Conservation (phyloP, 2,113 vertebrate species). For the Suncus etruscus region DNA sequence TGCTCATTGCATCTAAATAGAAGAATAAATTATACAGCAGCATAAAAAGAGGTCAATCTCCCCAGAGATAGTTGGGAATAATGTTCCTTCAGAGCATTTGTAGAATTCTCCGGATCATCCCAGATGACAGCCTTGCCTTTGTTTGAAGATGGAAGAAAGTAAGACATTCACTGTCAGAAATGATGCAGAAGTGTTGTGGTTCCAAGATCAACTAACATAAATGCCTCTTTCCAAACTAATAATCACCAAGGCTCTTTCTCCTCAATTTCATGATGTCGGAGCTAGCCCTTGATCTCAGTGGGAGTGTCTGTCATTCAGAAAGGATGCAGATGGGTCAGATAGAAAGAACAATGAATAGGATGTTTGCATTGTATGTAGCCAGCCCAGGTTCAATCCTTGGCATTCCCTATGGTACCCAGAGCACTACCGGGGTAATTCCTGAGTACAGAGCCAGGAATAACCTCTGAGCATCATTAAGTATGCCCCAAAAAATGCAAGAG, state of each 20-base stretch:
- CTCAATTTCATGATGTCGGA: neutral
- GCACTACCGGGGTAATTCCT: too few species aligned
- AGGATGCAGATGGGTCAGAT: neutral
- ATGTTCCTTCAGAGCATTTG: conserved; percentile 22
- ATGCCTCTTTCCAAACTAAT: neutral
- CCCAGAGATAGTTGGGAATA: neutral
- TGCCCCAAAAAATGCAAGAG: too few species aligned
- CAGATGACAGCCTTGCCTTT: conserved; percentile 15
- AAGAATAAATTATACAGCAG: conserved; percentile 49
- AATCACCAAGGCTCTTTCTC: neutral
- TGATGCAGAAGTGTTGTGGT: neutral
- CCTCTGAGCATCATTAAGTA: too few species aligned
- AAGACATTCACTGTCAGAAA: neutral
- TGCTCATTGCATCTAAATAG: conserved; percentile 50
- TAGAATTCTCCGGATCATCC: conserved; percentile 14
- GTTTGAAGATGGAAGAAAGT: conserved; percentile 28
- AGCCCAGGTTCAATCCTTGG: too few species aligned
- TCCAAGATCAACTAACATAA: neutral
- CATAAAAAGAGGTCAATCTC: neutral
- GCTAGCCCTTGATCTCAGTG: neutral
- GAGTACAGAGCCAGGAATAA: too few species aligned
- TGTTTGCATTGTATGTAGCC: too few species aligned
- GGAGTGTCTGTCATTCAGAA: neutral
- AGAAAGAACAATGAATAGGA: too few species aligned
- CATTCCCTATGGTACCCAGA: too few species aligned